Percentiles rank a stretch among this genome's conserved stretches.
These are phyloP conservation scores for Phalloptychus januarius DNA, from an alignment of 2,797 vertebrate species.

Conservation along the genomic window DNA sequence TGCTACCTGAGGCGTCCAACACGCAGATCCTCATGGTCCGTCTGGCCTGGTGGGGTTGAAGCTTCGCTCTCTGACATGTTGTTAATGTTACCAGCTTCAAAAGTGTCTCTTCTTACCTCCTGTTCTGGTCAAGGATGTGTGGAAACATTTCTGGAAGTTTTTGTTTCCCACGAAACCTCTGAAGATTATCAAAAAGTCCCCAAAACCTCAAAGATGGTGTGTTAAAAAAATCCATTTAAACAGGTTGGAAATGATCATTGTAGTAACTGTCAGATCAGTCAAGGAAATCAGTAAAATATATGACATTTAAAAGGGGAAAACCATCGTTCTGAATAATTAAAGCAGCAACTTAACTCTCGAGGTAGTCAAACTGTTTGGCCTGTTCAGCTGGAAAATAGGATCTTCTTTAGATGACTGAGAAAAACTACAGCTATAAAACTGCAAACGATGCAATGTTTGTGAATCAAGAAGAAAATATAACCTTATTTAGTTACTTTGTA, in stretches of 20 bases:
- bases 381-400: not conserved
- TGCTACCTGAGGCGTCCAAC: not conserved
- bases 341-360: not conserved
- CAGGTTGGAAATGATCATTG: not conserved
- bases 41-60: not conserved
- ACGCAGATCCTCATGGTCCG: not conserved
- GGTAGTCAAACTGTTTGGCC: not conserved
- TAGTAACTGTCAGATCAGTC: not conserved
- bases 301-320: not conserved
- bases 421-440: not conserved
- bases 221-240: not conserved
- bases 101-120: not conserved
- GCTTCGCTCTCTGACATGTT: not conserved
- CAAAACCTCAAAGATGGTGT: not conserved
- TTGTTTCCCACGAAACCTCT: not conserved
- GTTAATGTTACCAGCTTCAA: not conserved
- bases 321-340: not conserved
- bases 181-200: not conserved
- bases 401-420: not conserved
- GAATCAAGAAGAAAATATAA: not conserved
- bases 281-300: not conserved
- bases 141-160: not conserved
- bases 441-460: not conserved
- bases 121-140: not conserved
- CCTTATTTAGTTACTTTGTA: not conserved